Base-by-base conservation (phyloP, 2,888 invertebrate genomes). In the Catocala fraxini region DNA sequence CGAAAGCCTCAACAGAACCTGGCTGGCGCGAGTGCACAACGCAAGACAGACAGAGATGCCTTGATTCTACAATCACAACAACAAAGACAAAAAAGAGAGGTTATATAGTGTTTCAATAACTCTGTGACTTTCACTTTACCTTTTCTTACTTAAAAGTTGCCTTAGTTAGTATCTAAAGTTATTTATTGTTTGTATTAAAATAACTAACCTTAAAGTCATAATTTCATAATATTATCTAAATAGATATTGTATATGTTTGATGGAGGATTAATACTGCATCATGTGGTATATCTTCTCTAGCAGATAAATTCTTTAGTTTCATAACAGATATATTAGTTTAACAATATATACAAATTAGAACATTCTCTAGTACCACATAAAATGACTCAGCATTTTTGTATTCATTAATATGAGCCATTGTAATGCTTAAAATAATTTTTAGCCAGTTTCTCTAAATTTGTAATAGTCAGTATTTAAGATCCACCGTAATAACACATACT, bases 21-120 rank as follows among this genome's bases (percentile, higher is more conserved):
- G 75, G 97, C 98, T 65, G 99, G 99, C 63, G 97, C 97, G n/a
- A 97, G 97, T 83, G 95, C 95, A 60, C 95, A 96, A 71, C 95
- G 97, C 69, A 96, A 94, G 71, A 95, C 94, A 68, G 95, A 95
- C 80, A 92, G 96, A 63, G 97, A 97, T 81, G 95, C 96, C 56
- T 91, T 98, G 54, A 94, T 99, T 68, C 96, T 96, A 61, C 97
- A 97, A 85, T 97, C 97, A 49, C 98, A 98, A 82, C 95, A 96
- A 83, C 98, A 98, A 91, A 95, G 99, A 70, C 95, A 96, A 72
- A 98, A 98, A 90, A 95, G 99, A 87, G 98, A 98, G 95, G 98
- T 97, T 81, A 82, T 67, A 70, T 67, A 66, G 58, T 59, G 46
- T 53, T 64, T 59, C 46, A 49, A 59, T 63, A 59, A 51, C 35